phyloP scores from a whole-genome alignment of 2,113 vertebrate species.

The Myiopsitta monachus region DNA sequence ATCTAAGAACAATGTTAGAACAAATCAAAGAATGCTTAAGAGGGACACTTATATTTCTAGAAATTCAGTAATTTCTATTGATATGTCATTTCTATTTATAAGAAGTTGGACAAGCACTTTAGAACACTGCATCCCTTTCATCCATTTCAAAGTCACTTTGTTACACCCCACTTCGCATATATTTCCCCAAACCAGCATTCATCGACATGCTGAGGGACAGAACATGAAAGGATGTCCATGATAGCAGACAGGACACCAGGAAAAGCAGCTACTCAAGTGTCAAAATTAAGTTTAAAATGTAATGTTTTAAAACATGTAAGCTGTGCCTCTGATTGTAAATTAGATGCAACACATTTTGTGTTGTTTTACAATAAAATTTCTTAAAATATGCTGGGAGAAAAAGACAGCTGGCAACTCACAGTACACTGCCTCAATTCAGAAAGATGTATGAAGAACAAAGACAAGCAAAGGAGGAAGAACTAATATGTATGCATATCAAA shows the following conservation, averaged over 20 bases:
- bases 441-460: not conserved
- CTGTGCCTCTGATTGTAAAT: not conserved
- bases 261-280: not conserved
- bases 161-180: not conserved
- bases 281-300: not conserved
- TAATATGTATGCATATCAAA: not conserved
- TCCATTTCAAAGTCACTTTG: not conserved
- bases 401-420: not conserved
- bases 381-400: not conserved
- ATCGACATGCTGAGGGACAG: not conserved
- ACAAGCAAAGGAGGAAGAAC: not conserved
- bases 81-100: not conserved
- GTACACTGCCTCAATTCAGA: not conserved
- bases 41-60: not conserved
- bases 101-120: not conserved
- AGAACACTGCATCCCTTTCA: not conserved
- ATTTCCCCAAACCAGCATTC: not conserved
- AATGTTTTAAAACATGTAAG: not conserved
- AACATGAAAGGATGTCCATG: not conserved
- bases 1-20: constrained; percentile 66
- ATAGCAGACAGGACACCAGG: not conserved
- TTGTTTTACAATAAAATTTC: not conserved
- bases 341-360: not conserved
- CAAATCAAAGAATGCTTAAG: not conserved
- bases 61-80: not conserved